Evolutionary conservation across 2,113 vertebrate genomes (phyloP).

Genomic region (Spermophilus dauricus): DNA sequence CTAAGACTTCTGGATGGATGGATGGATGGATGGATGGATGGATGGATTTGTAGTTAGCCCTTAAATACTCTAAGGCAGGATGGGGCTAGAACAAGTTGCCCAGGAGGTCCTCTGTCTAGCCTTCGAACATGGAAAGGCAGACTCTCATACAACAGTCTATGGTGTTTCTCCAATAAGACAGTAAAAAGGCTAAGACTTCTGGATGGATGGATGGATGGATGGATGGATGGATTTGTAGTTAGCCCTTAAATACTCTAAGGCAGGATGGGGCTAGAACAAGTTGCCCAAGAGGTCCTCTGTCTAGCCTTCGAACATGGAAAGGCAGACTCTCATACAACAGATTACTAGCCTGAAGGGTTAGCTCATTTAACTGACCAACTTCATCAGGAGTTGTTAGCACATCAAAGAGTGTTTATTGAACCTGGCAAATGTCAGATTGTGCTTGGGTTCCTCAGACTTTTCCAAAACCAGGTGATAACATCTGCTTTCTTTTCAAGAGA

Average conservation of each 20-base stretch:
- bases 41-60: not conserved
- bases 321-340: not conserved
- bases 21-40: not conserved
- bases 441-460: constrained; percentile 44
- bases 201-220: not conserved
- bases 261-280: not conserved
- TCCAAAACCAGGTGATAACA: constrained; percentile 78
- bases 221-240: not conserved
- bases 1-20: not conserved
- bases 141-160: not conserved
- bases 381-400: constrained; percentile 61
- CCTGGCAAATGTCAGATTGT: constrained; percentile 49
- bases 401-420: constrained; percentile 60
- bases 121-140: not conserved
- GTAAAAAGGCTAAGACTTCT: not conserved
- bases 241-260: not conserved
- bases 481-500: constrained; percentile 83
- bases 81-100: not conserved
- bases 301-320: not conserved
- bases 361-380: constrained; percentile 1
- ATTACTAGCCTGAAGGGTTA: not conserved
- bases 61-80: not conserved
- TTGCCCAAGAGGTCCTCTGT: not conserved
- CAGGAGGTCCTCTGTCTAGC: not conserved
- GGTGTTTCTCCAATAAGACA: not conserved